Evolutionary conservation across 64 coral and sea anemone species (phyloP).

Genomic region (Orbicella faveolata): DNA sequence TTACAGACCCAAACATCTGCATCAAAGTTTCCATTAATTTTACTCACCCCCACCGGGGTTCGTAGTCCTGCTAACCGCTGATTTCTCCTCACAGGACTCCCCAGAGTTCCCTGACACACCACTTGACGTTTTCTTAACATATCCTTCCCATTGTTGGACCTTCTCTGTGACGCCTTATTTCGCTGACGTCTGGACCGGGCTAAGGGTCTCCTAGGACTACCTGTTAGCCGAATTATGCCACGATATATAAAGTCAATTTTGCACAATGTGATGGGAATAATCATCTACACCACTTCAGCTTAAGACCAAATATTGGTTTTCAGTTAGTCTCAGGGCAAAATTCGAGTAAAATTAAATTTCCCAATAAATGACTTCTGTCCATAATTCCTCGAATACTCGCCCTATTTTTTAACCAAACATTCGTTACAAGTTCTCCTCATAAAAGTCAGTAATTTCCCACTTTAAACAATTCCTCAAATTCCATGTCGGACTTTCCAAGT

Average conservation of each 20-base stretch:
- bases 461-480: not conserved
- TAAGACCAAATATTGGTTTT: too few species aligned
- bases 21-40: not conserved
- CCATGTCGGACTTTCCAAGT: too few species aligned
- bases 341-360: too few species aligned
- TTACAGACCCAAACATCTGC: too few species aligned
- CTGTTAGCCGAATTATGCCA: not conserved
- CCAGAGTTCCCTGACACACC: not conserved
- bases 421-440: too few species aligned
- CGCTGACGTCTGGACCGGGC: not conserved
- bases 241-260: not conserved
- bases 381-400: too few species aligned
- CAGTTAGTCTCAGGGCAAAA: too few species aligned
- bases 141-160: not conserved
- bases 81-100: slow-evolving; percentile 44
- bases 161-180: not conserved
- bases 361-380: too few species aligned
- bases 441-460: too few species aligned
- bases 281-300: too few species aligned
- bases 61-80: slow-evolving; percentile 33
- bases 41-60: slow-evolving; percentile 24
- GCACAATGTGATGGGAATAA: not conserved
- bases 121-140: slow-evolving; percentile 14
- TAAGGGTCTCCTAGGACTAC: not conserved
- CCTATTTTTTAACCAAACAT: too few species aligned